Conservation (phyloP, 1,140 invertebrate genomes). For the Platyura marginata region DNA sequence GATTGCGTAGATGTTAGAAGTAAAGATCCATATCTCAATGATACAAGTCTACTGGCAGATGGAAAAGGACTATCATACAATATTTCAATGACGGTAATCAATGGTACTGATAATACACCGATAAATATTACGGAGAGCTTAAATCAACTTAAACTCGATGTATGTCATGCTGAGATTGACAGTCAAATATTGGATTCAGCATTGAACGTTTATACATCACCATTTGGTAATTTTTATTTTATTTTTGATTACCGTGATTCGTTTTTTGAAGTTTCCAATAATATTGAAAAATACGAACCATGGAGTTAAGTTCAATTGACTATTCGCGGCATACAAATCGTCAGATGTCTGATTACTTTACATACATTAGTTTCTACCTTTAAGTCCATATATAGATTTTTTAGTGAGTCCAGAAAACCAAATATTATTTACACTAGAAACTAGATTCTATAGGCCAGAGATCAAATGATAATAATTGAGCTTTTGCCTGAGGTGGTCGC, state of each 20-base stretch:
- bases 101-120: not conserved
- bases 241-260: not conserved
- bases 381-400: too few species aligned
- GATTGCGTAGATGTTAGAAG: slow-evolving; percentile 20
- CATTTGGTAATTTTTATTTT: not conserved
- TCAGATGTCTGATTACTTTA: too few species aligned
- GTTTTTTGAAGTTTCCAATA: too few species aligned
- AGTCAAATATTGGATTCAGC: slow-evolving; percentile 34
- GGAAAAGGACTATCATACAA: slow-evolving; percentile 4
- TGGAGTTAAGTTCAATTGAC: too few species aligned
- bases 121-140: not conserved
- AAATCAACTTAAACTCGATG: slow-evolving; percentile 7
- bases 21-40: slow-evolving; percentile 11
- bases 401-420: too few species aligned
- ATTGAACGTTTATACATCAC: not conserved
- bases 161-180: slow-evolving; percentile 26
- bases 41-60: slow-evolving; percentile 1
- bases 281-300: too few species aligned
- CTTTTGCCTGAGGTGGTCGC: too few species aligned
- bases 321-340: too few species aligned
- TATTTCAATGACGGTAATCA: slow-evolving; percentile 8
- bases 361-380: too few species aligned
- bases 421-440: too few species aligned
- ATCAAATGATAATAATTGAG: too few species aligned
- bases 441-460: too few species aligned